phyloP scores from a whole-genome alignment of 2,797 vertebrate species.

The Leptatherina wallacei region DNA sequence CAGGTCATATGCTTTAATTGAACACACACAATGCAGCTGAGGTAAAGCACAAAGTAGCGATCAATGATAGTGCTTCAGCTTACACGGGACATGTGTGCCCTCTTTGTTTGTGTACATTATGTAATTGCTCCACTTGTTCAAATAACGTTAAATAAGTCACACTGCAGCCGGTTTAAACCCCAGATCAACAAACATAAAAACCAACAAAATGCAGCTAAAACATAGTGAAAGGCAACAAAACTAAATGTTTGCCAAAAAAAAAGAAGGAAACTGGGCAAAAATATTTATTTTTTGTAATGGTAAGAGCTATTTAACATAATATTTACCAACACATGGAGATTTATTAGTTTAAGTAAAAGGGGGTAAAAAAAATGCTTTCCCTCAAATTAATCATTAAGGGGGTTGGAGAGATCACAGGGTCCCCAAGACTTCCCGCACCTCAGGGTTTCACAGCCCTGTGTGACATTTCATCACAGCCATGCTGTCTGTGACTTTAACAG shows the following conservation, averaged over 20 bases:
- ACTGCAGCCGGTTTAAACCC: neutral
- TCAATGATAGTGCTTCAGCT: neutral
- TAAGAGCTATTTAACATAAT: neutral
- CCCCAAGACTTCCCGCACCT: slow-evolving; percentile 7
- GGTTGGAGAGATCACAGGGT: neutral
- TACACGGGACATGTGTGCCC: neutral
- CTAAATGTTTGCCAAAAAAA: neutral
- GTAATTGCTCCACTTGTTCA: neutral
- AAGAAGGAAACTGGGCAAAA: neutral
- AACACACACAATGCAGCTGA: neutral
- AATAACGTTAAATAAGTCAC: neutral
- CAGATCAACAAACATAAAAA: neutral
- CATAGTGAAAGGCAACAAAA: neutral
- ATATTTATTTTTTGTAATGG: neutral
- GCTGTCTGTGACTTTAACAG: neutral
- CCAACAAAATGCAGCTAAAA: neutral
- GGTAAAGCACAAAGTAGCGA: neutral
- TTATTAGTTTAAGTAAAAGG: neutral
- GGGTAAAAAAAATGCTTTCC: neutral
- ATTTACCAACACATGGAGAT: neutral
- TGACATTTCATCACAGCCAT: neutral
- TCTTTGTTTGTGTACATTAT: neutral
- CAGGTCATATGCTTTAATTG: slow-evolving; percentile 17
- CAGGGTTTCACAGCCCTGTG: neutral
- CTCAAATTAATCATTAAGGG: neutral